Evolutionary conservation across 1,140 invertebrate genomes (phyloP).

Genomic region (Stegodyphus dumicola): DNA sequence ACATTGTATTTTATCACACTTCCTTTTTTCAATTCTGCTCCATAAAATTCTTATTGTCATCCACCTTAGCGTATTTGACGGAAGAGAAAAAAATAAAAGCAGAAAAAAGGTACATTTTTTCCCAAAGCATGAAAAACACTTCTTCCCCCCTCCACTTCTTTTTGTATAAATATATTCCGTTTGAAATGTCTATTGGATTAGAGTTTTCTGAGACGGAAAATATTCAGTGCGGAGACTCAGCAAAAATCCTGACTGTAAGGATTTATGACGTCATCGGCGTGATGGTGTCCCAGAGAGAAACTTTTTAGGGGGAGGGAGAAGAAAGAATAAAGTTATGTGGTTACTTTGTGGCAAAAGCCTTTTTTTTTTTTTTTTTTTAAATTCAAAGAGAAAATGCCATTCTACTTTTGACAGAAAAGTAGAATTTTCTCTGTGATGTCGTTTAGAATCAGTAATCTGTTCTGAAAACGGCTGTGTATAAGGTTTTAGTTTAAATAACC

Average conservation of each 20-base stretch:
- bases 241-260: slow-evolving; percentile 50
- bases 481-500: no score
- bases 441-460: no score
- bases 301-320: background rate
- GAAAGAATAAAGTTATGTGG: slow-evolving; percentile 47
- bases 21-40: slow-evolving; percentile 25
- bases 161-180: slow-evolving; percentile 59
- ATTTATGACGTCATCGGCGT: slow-evolving; percentile 54
- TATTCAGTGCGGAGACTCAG: slow-evolving; percentile 46
- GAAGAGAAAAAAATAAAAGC: background rate
- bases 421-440: no score
- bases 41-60: slow-evolving; percentile 56
- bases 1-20: slow-evolving; percentile 31
- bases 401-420: no score
- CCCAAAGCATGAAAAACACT: slow-evolving; percentile 29
- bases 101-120: background rate
- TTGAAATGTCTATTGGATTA: slow-evolving; percentile 57
- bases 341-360: slow-evolving; percentile 21
- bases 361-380: background rate
- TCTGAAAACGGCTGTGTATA: no score
- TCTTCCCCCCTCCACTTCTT: slow-evolving; percentile 22
- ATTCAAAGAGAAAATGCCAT: slow-evolving; percentile 4
- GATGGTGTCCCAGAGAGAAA: slow-evolving; percentile 3
- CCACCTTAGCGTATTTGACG: slow-evolving; percentile 35
- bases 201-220: slow-evolving; percentile 51